These are phyloP conservation scores for Chloromyia formosa DNA, from an alignment of 2,888 invertebrate species.

Conservation along the genomic window DNA sequence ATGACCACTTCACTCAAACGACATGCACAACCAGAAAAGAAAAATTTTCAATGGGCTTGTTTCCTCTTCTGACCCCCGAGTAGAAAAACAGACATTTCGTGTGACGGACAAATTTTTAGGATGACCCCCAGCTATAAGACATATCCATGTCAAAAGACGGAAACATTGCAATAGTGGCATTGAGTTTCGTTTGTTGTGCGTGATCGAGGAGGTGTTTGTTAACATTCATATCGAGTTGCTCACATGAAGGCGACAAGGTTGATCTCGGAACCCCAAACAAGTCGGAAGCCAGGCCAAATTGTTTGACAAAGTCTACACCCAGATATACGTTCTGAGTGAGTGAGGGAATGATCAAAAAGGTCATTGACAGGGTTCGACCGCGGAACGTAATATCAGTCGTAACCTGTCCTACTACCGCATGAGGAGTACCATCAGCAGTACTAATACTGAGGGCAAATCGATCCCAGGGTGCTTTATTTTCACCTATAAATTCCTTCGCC, in stretches of 20 bases:
- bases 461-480: background rate
- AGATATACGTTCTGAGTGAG: background rate
- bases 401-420: background rate
- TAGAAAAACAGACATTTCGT: too few relatives aligned
- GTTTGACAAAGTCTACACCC: background rate
- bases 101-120: too few relatives aligned
- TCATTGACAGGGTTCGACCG: background rate
- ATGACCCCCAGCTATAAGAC: too few relatives aligned
- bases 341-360: background rate
- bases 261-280: conserved; percentile 7
- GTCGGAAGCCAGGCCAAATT: conserved; percentile 39
- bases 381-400: background rate
- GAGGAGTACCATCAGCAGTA: background rate
- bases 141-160: too few relatives aligned
- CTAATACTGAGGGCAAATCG: background rate
- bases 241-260: background rate
- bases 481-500: too few relatives aligned
- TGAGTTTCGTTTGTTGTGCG: background rate
- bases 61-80: too few relatives aligned
- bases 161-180: background rate
- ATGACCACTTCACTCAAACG: too few relatives aligned
- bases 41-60: too few relatives aligned
- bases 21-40: too few relatives aligned
- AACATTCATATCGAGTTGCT: background rate
- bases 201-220: background rate